Percentiles rank a stretch among this genome's conserved stretches.
These are phyloP conservation scores for Ornithorhynchus anatinus DNA, from an alignment of 2,113 vertebrate species.

Conservation along the genomic window DNA sequence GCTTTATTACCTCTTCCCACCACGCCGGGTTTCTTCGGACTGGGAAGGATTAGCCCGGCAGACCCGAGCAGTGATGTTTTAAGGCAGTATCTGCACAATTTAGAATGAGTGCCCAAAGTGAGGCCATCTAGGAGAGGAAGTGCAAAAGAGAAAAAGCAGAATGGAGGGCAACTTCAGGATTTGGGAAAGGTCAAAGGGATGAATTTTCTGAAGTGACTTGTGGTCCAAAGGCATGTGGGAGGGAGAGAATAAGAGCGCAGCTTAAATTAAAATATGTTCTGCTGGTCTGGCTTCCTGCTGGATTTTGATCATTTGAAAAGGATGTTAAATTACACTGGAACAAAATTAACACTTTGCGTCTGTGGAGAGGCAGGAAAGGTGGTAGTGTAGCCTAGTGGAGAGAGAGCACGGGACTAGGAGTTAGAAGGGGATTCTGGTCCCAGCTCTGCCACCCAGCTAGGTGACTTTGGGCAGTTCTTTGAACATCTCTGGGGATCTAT, in stretches of 20 bases:
- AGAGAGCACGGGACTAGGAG: too few relatives aligned
- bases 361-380: too few relatives aligned
- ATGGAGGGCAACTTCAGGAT: slow-evolving; percentile 46
- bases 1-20: background rate
- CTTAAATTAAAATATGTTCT: too few relatives aligned
- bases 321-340: slow-evolving; percentile 9
- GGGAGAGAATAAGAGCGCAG: slow-evolving; percentile 33
- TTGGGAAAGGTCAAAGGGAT: slow-evolving; percentile 45
- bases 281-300: background rate
- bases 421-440: too few relatives aligned
- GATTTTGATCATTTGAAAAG: slow-evolving; percentile 12
- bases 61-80: slow-evolving; percentile 27
- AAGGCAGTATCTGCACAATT: slow-evolving; percentile 19
- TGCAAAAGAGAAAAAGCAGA: slow-evolving; percentile 39
- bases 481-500: too few relatives aligned
- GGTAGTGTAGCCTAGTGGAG: too few relatives aligned
- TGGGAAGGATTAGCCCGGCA: slow-evolving; percentile 32
- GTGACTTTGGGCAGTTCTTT: too few relatives aligned
- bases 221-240: background rate
- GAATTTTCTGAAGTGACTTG: slow-evolving; percentile 9
- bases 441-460: too few relatives aligned
- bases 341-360: background rate
- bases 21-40: background rate
- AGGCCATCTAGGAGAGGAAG: slow-evolving; percentile 45
- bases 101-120: slow-evolving; percentile 39